Percentiles rank a stretch among this genome's conserved stretches.
These are phyloP conservation scores for Channa striata DNA, from an alignment of 2,797 vertebrate species.

Conservation along the genomic window DNA sequence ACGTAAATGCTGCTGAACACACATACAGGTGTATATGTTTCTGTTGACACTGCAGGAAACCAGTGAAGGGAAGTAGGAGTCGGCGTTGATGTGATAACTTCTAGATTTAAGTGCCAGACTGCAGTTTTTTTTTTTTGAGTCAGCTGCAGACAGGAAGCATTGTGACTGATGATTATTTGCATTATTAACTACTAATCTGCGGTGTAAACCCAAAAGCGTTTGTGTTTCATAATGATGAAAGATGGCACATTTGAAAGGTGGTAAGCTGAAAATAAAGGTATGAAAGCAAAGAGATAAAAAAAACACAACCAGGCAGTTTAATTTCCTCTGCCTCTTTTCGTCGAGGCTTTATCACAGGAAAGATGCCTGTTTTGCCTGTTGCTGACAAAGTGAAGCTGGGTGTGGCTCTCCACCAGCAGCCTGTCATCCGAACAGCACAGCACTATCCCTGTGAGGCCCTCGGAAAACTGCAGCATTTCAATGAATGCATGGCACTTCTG, in stretches of 20 bases:
- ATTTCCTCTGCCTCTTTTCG: slow-evolving; percentile 32
- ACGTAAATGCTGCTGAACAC: neutral
- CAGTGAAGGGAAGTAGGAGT: neutral
- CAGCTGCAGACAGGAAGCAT: slow-evolving; percentile 8
- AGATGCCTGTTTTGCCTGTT: slow-evolving; percentile 21
- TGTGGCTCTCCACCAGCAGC: slow-evolving; percentile 48
- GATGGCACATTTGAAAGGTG: neutral
- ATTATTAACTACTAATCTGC: neutral
- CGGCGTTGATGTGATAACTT: slow-evolving; percentile 3
- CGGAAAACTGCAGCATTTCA: slow-evolving; percentile 8
- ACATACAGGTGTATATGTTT: neutral
- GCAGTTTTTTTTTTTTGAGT: neutral
- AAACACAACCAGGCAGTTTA: slow-evolving; percentile 10
- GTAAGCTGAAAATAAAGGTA: neutral
- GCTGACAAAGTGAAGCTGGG: slow-evolving; percentile 40
- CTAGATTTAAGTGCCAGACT: neutral
- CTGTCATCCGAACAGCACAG: slow-evolving; percentile 31
- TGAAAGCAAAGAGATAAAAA: neutral
- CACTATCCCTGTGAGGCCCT: slow-evolving; percentile 12
- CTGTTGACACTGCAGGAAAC: slow-evolving; percentile 1
- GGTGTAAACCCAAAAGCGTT: neutral
- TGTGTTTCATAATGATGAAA: neutral
- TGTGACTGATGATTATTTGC: neutral
- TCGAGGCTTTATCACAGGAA: slow-evolving; percentile 12
- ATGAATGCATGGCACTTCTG: neutral